Evolutionary conservation across 2,888 invertebrate genomes (phyloP), one percentile per base, ranked within the genome.

Genomic region (Xestia c-nigrum): DNA sequence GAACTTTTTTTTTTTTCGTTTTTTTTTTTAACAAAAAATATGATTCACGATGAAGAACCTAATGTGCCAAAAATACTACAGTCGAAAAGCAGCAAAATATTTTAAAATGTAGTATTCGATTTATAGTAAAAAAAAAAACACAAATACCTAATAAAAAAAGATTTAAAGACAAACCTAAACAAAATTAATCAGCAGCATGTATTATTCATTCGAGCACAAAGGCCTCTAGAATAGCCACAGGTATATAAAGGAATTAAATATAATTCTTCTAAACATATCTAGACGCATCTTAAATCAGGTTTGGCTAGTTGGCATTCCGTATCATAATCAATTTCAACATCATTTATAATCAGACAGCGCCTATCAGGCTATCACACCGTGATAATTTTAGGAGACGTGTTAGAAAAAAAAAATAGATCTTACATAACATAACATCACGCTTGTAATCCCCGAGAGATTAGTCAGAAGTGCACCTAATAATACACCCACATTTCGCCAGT

Each of bases 211-310:
- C 4, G 5, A 69, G 16, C 31, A 69, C 71, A 80, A 74, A 81
- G 16, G 74, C 85, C 40, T 70, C 69, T 85, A 63, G 69, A 46
- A 63, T n/a, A 47, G 67, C 57, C 21, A 69, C 46, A 46, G 9
- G 16, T 10, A 52, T 63, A 72, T 69, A 24, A 57, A 52, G 10
- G 10, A 59, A 71, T 38, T 24, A 76, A 57, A 57, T 57, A 38
- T 24, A 59, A 63, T 50, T 82, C 46, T 31, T 14, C 7, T 68
- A 10, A 47, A 52, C n/a, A 63, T 74, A 80, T 70, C 66, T 65
- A 68, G 68, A 24, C 40, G 52, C 61, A 85, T 81, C 69, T 63
- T 3, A 21, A 16, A 85, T 38, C 85, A 70, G 76, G 81, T 81
- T 81, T 59, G 19, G 24, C 75, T 7, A 67, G 75, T 73, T 71